Evolutionary conservation across 2,113 vertebrate species (phyloP).

Genomic region (Echinops telfairi): DNA sequence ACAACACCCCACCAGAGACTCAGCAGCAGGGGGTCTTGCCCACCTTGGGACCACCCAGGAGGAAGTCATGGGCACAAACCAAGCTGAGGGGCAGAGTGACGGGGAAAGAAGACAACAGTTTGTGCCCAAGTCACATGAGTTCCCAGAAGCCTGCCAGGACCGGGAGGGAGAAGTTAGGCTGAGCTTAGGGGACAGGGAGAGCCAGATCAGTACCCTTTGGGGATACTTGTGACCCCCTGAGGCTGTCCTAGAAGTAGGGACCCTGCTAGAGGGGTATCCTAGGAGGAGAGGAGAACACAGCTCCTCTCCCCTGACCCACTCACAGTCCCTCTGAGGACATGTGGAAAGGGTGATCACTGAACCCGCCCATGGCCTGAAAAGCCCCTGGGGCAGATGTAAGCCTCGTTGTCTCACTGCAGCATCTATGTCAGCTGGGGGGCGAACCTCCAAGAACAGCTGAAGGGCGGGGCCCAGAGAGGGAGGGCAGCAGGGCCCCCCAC

Average conservation of each 20-base stretch:
- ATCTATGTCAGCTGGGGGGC: neutral
- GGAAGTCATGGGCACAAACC: constrained; percentile 13
- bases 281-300: neutral
- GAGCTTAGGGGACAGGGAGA: neutral
- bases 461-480: constrained; percentile 72
- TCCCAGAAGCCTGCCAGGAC: constrained; percentile 18
- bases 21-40: constrained; percentile 25
- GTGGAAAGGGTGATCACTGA: neutral
- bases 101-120: constrained; percentile 54
- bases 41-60: neutral
- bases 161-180: neutral
- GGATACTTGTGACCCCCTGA: neutral
- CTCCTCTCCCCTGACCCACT: neutral
- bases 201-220: neutral
- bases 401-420: too few species aligned
- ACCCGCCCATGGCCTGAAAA: neutral
- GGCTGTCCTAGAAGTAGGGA: neutral
- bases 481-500: constrained; percentile 60
- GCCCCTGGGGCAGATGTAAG: neutral
- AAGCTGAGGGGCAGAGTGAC: neutral
- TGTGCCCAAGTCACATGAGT: constrained; percentile 54
- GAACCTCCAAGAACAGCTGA: neutral
- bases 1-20: neutral
- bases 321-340: neutral
- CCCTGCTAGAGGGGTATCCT: neutral